Evolutionary conservation across 2,797 vertebrate species (phyloP).

Genomic region (Pelodytes ibericus): DNA sequence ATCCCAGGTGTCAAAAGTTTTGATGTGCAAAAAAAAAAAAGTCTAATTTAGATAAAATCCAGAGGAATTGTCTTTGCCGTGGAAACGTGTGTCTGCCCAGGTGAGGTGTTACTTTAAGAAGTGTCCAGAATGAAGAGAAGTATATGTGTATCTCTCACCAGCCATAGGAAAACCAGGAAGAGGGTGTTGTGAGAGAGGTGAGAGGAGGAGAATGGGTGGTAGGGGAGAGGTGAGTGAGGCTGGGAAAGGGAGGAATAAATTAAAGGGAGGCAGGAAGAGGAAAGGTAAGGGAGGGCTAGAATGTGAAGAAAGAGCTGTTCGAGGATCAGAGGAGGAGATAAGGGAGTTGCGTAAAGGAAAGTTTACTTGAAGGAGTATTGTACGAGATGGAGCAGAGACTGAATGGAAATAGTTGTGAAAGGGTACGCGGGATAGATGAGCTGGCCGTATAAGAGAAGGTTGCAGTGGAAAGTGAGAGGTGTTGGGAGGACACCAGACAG

Average conservation of each 20-base stretch:
- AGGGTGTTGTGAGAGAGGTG: constrained; percentile 25
- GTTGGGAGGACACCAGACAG: neutral
- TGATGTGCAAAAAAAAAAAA: neutral
- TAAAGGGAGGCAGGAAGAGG: neutral
- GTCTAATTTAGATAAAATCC: neutral
- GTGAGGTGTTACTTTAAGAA: constrained; percentile 15
- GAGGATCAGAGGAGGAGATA: neutral
- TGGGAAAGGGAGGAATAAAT: neutral
- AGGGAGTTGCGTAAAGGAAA: neutral
- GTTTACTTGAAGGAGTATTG: neutral
- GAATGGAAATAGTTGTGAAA: too few species aligned
- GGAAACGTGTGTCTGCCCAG: constrained; percentile 18
- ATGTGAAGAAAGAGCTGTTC: neutral
- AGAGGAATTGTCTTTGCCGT: constrained; percentile 2
- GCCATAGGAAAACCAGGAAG: constrained; percentile 27
- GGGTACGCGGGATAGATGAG: neutral
- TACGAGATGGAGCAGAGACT: too few species aligned
- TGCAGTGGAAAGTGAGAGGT: neutral
- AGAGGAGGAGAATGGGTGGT: neutral
- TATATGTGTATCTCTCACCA: neutral
- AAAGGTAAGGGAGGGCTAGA: constrained; percentile 3
- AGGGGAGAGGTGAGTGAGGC: constrained; percentile 1
- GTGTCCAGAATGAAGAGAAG: neutral
- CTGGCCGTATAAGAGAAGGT: neutral
- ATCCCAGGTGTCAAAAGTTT: neutral